phyloP scores from a whole-genome alignment of 2,888 invertebrate genomes.

The Drosophila atripex region DNA sequence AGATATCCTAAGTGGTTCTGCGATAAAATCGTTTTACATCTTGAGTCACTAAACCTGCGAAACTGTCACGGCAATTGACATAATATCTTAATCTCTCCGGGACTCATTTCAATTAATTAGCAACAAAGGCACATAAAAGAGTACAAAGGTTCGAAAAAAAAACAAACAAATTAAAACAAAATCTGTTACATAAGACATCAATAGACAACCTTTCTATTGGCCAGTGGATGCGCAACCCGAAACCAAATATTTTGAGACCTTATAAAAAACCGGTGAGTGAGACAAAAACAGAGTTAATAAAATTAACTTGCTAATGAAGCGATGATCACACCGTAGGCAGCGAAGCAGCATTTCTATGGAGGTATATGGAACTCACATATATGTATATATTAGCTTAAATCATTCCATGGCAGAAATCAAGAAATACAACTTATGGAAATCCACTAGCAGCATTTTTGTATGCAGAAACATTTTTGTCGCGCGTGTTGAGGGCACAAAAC shows the following conservation, averaged over 20 bases:
- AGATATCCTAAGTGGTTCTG: slow-evolving; percentile 19
- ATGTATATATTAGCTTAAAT: slow-evolving; percentile 25
- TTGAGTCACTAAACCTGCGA: slow-evolving; percentile 12
- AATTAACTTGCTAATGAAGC: slow-evolving; percentile 76
- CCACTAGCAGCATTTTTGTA: slow-evolving; percentile 57
- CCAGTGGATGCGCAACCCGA: slow-evolving; percentile 41
- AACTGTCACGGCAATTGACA: slow-evolving; percentile 7
- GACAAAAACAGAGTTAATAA: slow-evolving; percentile 62
- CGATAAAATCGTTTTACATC: not conserved
- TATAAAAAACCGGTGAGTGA: slow-evolving; percentile 24
- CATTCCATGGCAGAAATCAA: slow-evolving; percentile 44
- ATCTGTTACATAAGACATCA: slow-evolving; percentile 57
- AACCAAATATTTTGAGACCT: slow-evolving; percentile 43
- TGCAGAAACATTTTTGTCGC: slow-evolving; percentile 67
- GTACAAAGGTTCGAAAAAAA: slow-evolving; percentile 27
- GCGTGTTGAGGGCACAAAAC: slow-evolving; percentile 45
- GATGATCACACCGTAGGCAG: slow-evolving; percentile 55
- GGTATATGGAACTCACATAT: slow-evolving; percentile 3
- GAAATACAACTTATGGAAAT: slow-evolving; percentile 61
- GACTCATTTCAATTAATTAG: slow-evolving; percentile 38
- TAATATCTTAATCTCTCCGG: slow-evolving; percentile 25
- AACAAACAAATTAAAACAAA: slow-evolving; percentile 47
- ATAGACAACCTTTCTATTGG: slow-evolving; percentile 52
- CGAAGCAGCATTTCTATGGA: slow-evolving; percentile 35
- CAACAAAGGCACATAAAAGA: slow-evolving; percentile 36